phyloP scores from a whole-genome alignment of 2,113 vertebrate genomes.

The Solea senegalensis region DNA sequence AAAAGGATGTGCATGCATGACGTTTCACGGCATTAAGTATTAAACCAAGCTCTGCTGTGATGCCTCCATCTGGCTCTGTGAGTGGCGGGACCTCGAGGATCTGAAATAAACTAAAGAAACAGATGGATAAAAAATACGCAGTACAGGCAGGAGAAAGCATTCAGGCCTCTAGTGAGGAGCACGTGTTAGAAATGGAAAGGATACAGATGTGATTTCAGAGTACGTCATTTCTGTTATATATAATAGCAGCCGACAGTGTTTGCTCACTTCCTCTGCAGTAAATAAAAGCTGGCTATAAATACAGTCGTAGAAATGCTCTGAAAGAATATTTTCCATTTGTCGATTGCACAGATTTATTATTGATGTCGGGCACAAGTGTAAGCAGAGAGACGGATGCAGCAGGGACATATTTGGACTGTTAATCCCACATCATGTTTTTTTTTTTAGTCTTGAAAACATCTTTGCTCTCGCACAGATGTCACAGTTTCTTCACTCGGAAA shows the following conservation, averaged over 20 bases:
- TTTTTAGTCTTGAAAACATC: slow-evolving; percentile 13
- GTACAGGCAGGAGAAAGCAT: slow-evolving; percentile 15
- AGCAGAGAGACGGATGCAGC: slow-evolving; percentile 24
- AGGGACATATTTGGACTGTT: slow-evolving; percentile 13
- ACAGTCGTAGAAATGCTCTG: slow-evolving; percentile 64
- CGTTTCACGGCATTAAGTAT: slow-evolving; percentile 66
- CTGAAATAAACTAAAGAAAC: slow-evolving; percentile 59
- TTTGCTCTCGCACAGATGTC: neutral
- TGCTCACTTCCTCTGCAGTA: slow-evolving; percentile 16
- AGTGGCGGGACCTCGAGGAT: slow-evolving; percentile 29
- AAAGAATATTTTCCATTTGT: slow-evolving; percentile 71
- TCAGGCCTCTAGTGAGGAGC: slow-evolving; percentile 14
- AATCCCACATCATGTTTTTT: slow-evolving; percentile 17
- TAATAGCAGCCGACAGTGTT: slow-evolving; percentile 45
- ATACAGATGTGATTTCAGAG: slow-evolving; percentile 27
- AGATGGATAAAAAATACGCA: slow-evolving; percentile 48
- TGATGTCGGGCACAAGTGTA: slow-evolving; percentile 51
- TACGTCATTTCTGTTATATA: slow-evolving; percentile 13
- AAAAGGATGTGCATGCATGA: slow-evolving; percentile 53
- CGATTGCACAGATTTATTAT: slow-evolving; percentile 70
- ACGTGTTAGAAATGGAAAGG: slow-evolving; percentile 36
- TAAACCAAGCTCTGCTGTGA: slow-evolving; percentile 56
- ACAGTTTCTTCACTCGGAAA: neutral
- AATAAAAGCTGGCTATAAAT: slow-evolving; percentile 74
- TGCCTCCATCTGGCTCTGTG: slow-evolving; percentile 59